phyloP scores from a whole-genome alignment of 2,888 invertebrate genomes.

The Chironomus riparius region DNA sequence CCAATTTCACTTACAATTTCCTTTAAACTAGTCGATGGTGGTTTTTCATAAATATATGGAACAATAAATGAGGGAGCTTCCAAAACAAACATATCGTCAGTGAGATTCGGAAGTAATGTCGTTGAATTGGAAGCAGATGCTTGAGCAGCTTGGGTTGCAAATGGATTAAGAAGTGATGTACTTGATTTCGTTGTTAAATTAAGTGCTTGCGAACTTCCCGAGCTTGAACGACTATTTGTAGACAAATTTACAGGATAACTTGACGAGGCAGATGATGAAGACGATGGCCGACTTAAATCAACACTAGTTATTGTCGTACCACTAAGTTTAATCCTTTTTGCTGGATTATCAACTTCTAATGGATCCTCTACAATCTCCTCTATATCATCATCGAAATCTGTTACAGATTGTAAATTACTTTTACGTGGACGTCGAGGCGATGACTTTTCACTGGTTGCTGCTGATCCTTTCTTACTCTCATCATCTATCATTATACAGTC shows the following conservation, averaged over 20 bases:
- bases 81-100: conserved; percentile 87
- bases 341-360: conserved; percentile 43
- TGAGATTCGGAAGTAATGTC: conserved; percentile 68
- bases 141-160: conserved; percentile 31
- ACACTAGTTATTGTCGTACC: conserved; percentile 22
- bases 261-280: conserved; percentile 11
- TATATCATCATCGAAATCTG: conserved; percentile 43
- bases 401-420: conserved; percentile 35
- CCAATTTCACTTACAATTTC: conserved; percentile 59
- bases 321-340: conserved; percentile 31
- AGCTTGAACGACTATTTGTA: conserved; percentile 15
- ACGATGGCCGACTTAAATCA: conserved; percentile 10
- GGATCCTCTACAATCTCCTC: conserved; percentile 47
- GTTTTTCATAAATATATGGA: conserved; percentile 87
- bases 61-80: conserved; percentile 90
- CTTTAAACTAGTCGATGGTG: conserved; percentile 67
- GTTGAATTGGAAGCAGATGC: conserved; percentile 42
- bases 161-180: conserved; percentile 44
- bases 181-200: conserved; percentile 15
- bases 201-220: conserved; percentile 5
- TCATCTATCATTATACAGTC: conserved; percentile 48
- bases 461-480: conserved; percentile 34
- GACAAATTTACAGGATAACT: conserved; percentile 20
- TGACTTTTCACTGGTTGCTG: conserved; percentile 35
- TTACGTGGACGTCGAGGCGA: conserved; percentile 39